Evolutionary conservation across 2,888 invertebrate species (phyloP).

Genomic region (Drosophila recens): DNA sequence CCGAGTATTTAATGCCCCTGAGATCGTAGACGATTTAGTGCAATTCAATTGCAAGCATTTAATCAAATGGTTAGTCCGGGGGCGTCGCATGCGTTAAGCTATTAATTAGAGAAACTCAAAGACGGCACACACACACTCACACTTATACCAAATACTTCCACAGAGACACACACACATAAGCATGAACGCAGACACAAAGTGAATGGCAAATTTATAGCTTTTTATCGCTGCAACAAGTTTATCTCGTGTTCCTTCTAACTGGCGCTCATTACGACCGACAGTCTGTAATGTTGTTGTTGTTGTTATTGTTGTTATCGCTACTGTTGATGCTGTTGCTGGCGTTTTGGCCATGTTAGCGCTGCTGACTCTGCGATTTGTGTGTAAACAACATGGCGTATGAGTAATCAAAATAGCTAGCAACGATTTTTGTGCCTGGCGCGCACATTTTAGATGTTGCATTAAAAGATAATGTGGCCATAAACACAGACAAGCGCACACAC

Average conservation of each 20-base stretch:
- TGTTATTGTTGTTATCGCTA: constrained; percentile 13
- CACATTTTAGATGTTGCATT: constrained; percentile 43
- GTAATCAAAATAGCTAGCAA: constrained; percentile 51
- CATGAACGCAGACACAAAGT: constrained; percentile 26
- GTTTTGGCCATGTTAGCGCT: constrained; percentile 34
- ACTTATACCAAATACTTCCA: constrained; percentile 6
- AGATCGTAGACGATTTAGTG: constrained; percentile 60
- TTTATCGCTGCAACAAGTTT: constrained; percentile 78
- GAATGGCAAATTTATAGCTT: constrained; percentile 72
- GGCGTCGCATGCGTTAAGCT: constrained; percentile 53
- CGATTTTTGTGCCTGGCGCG: constrained; percentile 31
- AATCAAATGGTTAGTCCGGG: constrained; percentile 30
- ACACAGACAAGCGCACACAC: constrained; percentile 13
- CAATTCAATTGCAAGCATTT: constrained; percentile 74
- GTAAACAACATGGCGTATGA: constrained; percentile 55
- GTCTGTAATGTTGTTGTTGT: constrained; percentile 18
- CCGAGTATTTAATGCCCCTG: constrained; percentile 18
- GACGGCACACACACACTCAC: constrained; percentile 22
- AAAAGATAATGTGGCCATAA: constrained; percentile 56
- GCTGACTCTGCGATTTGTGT: constrained; percentile 52
- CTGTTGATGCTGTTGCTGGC: constrained; percentile 21
- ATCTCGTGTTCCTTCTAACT: constrained; percentile 72
- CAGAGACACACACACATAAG: constrained; percentile 3
- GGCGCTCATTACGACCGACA: constrained; percentile 67
- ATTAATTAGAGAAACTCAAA: constrained; percentile 66